Evolutionary conservation across 2,888 invertebrate species (phyloP).

Genomic region (Tribolium freemani): DNA sequence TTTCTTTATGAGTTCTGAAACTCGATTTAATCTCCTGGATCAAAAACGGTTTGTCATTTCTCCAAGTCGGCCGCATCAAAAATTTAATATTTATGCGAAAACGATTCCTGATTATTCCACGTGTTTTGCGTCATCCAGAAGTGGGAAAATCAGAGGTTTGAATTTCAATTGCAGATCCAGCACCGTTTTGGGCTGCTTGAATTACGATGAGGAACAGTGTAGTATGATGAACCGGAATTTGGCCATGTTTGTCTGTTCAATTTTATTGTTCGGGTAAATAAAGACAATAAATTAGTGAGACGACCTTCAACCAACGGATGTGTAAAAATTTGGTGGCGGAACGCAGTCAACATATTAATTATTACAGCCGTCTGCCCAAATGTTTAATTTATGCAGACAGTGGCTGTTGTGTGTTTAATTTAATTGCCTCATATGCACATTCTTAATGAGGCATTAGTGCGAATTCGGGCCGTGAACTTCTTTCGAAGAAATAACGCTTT

Average conservation of each 20-base stretch:
- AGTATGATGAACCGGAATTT: constrained; percentile 28
- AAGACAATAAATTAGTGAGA: constrained; percentile 38
- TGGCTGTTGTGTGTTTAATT: constrained; percentile 28
- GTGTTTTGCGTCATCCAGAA: too few relatives aligned
- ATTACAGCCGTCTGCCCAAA: constrained; percentile 38
- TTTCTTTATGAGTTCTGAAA: too few relatives aligned
- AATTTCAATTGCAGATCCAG: neutral
- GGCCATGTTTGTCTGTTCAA: constrained; percentile 12
- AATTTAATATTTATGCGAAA: too few relatives aligned
- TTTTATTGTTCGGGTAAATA: constrained; percentile 24
- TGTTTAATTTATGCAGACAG: constrained; percentile 37
- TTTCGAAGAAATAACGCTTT: neutral
- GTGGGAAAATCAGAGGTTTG: too few relatives aligned
- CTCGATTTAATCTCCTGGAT: too few relatives aligned
- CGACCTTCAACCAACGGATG: constrained; percentile 44
- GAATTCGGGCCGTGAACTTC: constrained; percentile 5
- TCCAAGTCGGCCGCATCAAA: too few relatives aligned
- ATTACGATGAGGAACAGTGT: constrained; percentile 7
- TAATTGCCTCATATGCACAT: constrained; percentile 31
- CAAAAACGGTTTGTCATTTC: too few relatives aligned
- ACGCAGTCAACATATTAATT: constrained; percentile 42
- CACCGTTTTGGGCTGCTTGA: neutral
- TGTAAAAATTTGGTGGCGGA: constrained; percentile 46
- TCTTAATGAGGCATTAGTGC: constrained; percentile 24
- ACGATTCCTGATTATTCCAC: too few relatives aligned